Evolutionary conservation across 2,888 invertebrate species (phyloP), one percentile per base, ranked within the genome.

Genomic region (Rapana venosa): DNA sequence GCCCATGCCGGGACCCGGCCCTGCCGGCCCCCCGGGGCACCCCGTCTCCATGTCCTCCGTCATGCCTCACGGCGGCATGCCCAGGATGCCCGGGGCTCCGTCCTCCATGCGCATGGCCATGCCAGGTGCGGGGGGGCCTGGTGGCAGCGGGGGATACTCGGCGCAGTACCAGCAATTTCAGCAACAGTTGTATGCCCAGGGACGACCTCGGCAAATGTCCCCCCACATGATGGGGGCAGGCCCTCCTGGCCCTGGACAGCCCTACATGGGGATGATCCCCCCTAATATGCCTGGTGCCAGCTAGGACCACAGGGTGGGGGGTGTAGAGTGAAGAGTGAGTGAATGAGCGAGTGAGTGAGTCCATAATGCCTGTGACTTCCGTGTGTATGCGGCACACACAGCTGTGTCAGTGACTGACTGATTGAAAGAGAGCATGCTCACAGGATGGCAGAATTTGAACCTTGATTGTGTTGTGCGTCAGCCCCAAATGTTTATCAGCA

Each of bases 91-190:
- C 20, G 92, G 92, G 56, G 93, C 93, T 20, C 92, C 92, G 30
- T 90, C 90, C 83, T 90, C 92, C 90, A 85, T 92, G 93, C 87
- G 87, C 56, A 90, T 92, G 91, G 88, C 90, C 20, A 90, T 90
- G 35, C 88, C 77, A 22, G 90, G 88, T 26, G 88, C 70, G 17
- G 20, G 22, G 32, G 88, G 90, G 26, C 88, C 90, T 1, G 89
- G 91, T 26, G 89, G 87, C 1, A 79, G 89, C 17, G 90, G 88
- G 5, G 83, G 88, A 5, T 90, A 90, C 26, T 92, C 92, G 86
- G 93, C 94, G 66, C 95, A 95, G 87, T 95, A 94, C 92, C 95
- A 95, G 90, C 95, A 95, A 91, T 95, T 95, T 92, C 95, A 95
- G 91, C 95, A 95, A 91, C 95, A 95, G 93, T 91, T 95, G 83